Percentiles rank a stretch among this genome's conserved stretches.
Conservation (phyloP, 2,113 vertebrate species). For the Epinephelus cyanopodus region DNA sequence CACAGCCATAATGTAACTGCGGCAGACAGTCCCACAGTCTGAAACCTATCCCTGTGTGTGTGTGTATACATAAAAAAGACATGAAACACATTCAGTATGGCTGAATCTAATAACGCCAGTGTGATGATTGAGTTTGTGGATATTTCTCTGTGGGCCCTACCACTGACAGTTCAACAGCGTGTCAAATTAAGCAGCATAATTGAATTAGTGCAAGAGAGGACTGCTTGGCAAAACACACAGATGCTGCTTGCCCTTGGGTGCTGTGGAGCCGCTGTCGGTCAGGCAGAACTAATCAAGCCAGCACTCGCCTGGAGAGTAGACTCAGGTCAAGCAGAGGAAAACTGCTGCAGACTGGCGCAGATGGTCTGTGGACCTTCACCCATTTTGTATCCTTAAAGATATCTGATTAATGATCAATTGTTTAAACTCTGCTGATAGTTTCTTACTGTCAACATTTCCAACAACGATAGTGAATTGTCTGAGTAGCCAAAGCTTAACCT, state of each 20-base stretch:
- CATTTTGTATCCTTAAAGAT: not conserved
- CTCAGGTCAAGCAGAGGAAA: conserved; percentile 39
- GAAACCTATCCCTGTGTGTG: conserved; percentile 15
- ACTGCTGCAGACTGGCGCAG: conserved; percentile 18
- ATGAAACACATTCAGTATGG: not conserved
- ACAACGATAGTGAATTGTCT: not conserved
- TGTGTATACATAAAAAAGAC: conserved; percentile 16
- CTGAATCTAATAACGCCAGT: conserved; percentile 32
- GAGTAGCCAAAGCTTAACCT: not conserved
- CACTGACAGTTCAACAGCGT: conserved; percentile 47
- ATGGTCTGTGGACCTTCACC: not conserved
- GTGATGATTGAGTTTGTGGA: conserved; percentile 44
- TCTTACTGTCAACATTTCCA: not conserved
- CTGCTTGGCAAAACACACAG: conserved; percentile 49
- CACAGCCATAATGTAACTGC: not conserved
- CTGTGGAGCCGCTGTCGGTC: conserved; percentile 9
- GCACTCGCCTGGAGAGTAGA: conserved; percentile 15
- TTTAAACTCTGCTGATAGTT: not conserved
- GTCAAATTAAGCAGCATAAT: conserved; percentile 68
- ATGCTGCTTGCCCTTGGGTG: conserved; percentile 49
- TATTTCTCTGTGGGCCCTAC: conserved; percentile 35
- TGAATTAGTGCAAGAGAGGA: conserved; percentile 52
- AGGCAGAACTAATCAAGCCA: conserved; percentile 55
- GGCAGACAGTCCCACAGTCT: conserved; percentile 1
- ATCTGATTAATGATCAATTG: not conserved